phyloP scores from a whole-genome alignment of 2,113 vertebrate genomes.

The Maylandia zebra region DNA sequence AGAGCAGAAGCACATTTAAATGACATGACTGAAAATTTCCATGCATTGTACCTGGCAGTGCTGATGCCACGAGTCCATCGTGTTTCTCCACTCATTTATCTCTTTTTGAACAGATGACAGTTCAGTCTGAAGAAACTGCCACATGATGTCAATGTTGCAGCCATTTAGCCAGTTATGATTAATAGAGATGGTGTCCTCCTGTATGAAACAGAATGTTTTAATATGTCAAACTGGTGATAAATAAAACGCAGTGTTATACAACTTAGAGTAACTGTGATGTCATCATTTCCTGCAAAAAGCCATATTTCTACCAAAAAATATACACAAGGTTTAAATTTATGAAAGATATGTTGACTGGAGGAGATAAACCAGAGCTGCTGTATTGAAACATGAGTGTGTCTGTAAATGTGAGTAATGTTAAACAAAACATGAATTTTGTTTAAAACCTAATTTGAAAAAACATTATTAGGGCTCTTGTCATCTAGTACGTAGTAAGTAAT shows the following conservation, averaged over 20 bases:
- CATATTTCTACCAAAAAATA: neutral
- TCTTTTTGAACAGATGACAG: slow-evolving; percentile 83
- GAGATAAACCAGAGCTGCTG: neutral
- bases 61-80: slow-evolving; percentile 85
- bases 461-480: neutral
- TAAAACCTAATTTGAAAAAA: neutral
- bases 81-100: slow-evolving; percentile 81
- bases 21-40: neutral
- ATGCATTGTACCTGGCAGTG: slow-evolving; percentile 85
- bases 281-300: neutral
- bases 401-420: neutral
- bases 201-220: neutral
- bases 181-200: slow-evolving; percentile 97
- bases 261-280: neutral
- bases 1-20: neutral
- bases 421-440: neutral
- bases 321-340: neutral
- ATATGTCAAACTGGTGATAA: neutral
- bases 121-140: slow-evolving; percentile 90
- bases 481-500: neutral
- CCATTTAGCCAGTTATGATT: slow-evolving; percentile 98
- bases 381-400: neutral
- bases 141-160: slow-evolving; percentile 88
- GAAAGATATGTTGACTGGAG: neutral
- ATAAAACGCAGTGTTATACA: neutral